Base-by-base conservation (phyloP, 2,113 vertebrate genomes). In the Hoplias malabaricus region DNA sequence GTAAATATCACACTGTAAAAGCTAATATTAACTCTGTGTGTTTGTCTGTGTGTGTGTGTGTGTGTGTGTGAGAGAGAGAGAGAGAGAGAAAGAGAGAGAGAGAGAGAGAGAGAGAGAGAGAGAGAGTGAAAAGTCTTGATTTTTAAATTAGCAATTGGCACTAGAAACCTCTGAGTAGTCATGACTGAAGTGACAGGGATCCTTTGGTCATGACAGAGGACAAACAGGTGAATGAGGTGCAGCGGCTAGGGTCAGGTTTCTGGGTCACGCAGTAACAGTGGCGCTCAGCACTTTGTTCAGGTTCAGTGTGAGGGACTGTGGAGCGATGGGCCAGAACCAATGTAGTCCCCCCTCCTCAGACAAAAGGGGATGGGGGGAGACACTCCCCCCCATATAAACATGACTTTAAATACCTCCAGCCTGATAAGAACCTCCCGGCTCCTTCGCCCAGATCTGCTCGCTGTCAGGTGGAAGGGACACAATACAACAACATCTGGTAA, bases 241-340 rank as follows among this genome's bases (percentile, higher is more conserved):
- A 40, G 70, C 68, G 57, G 77, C 53, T n/a, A 27, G 80, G 78
- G 81, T 83, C 80, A 80, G 66, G 80, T 85, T 85, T 83, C 78
- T 78, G 75, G 67, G 83, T 80, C 78, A 72, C 61, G 40, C 76
- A 50, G 70, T 65, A 80, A 77, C 61, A 36, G 63, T 73, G 27
- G 34, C 70, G 33, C 69, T 65, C 79, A 79, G 61, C 67, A 84
- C 82, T 75, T 73, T 75, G 82, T 78, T 72, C 75, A 78, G 72
- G 77, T 84, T 79, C 73, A 81, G 79, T 79, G 54, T 79, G 69
- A 73, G 81, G 80, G 81, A 79, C 75, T 75, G 57, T 53, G 62
- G 73, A 80, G 75, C 80, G 80, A 70, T 78, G 74, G 80, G 71
- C 70, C 83, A 80, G 80, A 80, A 80, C 80, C 61, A 65, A 36